These are phyloP conservation scores for Spodoptera exigua DNA, from an alignment of 2,888 invertebrate species.

Conservation along the genomic window DNA sequence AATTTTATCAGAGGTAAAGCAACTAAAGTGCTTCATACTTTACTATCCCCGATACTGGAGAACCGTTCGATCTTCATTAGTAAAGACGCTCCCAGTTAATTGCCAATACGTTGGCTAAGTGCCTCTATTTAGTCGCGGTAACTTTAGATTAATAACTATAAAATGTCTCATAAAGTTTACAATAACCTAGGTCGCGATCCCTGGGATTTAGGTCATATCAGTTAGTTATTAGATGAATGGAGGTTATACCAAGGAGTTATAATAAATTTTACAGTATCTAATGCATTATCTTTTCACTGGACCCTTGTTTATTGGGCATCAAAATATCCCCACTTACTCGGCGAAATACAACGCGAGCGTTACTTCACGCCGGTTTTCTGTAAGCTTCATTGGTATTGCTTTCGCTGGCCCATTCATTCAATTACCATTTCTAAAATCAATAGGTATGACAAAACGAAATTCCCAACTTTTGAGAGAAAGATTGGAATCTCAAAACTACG, in stretches of 20 bases:
- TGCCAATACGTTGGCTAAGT: conserved; percentile 80
- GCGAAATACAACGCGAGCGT: too few relatives aligned
- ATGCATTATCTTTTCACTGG: too few relatives aligned
- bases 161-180: conserved; percentile 24
- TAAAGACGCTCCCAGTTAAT: conserved; percentile 74
- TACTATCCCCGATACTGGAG: conserved; percentile 54
- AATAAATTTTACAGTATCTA: too few relatives aligned
- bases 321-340: too few relatives aligned
- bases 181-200: conserved; percentile 19
- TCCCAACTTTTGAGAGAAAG: too few relatives aligned
- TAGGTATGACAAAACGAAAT: too few relatives aligned
- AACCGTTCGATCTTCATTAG: conserved; percentile 77
- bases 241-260: not conserved
- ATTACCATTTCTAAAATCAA: too few relatives aligned
- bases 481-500: too few relatives aligned
- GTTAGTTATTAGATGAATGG: not conserved
- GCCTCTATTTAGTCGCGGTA: conserved; percentile 75
- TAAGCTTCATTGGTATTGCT: too few relatives aligned
- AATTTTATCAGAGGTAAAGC: conserved; percentile 24
- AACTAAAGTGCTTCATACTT: conserved; percentile 58
- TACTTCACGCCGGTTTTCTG: too few relatives aligned
- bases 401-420: too few relatives aligned
- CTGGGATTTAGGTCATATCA: conserved; percentile 3
- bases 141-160: conserved; percentile 65
- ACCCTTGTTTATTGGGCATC: not conserved